Evolutionary conservation across 2,113 vertebrate genomes (phyloP), one percentile per base, ranked within the genome.

Genomic region (Leiothrix lutea): DNA sequence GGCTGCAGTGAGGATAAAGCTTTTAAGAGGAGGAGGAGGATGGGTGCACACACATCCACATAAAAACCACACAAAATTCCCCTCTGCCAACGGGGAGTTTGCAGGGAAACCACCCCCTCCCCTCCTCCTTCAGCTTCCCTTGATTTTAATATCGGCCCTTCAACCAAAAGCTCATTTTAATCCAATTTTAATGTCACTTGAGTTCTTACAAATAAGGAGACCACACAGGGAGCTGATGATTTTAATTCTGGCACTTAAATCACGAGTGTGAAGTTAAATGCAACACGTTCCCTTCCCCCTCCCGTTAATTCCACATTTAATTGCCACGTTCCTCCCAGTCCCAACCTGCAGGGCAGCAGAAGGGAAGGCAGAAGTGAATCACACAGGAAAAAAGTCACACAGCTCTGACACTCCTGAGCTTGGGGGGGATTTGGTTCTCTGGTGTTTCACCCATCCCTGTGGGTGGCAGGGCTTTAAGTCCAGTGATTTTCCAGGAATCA

Each of bases 241-340:
- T 94, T 92, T 94, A 92, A 96, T 97, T 92, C 94, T 96, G 81
- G 88, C 96, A 95, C 96, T 96, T 92, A 65, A 97, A 88, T 48
- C 92, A 73, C 10, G 60, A 90, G 94, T 26, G 88, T 36, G 79
- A 88, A 95, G 95, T 88, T 88, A 93, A 95, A 95, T 20, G 94
- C 67, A 72, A 87, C 3, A 8, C 67, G 0, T 14, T 19, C 40
- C 94, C 75, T 81, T 25, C 45, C 48, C 69, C 79, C 62, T 65
- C 70, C 51, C 3, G 0, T 89, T 83, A 69, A 87, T 56, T 90
- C 92, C 42, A 47, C 33, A 1, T 82, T 75, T 79, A 74, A 94
- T 84, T 92, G 93, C 69, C 56, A 44, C 1, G 5, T 42, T 82
- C 84, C 25, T 72, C 57, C 19, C 77, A 50, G 35, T 16, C 78